Evolutionary conservation across 2,888 invertebrate species (phyloP), one percentile per base, ranked within the genome.

Genomic region (Zeuzera pyrina): DNA sequence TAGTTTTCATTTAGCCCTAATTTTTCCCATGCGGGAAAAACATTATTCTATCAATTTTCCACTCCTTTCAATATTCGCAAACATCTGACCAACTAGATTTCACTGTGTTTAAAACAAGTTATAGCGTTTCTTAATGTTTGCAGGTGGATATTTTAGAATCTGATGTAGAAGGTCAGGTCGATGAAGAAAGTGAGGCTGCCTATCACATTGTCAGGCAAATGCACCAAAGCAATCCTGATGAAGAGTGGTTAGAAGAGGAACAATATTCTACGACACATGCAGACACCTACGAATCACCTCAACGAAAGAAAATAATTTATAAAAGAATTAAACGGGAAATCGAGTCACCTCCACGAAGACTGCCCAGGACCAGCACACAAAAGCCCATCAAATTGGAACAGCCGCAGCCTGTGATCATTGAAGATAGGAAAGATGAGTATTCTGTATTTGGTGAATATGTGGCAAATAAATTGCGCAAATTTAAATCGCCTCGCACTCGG

Each of bases 181-280:
- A 56, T 8, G 67, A 61, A 22, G 68, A 57, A 0, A 54, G 49
- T 23, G 62, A 65, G 3, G 57, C 61, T 3, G 61, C 72, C 0
- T 52, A 64, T 15, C 69, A 66, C 30, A 42, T 76, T 34, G 71
- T 78, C 2, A 52, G 67, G 2, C 71, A 77, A 41, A 63, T 78
- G 61, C 68, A 71, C 13, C 59, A 61, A 5, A 50, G 47, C 15
- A 60, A 50, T 3, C 64, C 73, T 0, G 73, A 76, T 3, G 83
- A 81, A 23, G 83, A 83, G 42, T 83, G 83, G 83, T 48, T 83
- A 0, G 81, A 77, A 16, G 78, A 63, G 43, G n/a, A n/a, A n/a
- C n/a, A n/a, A n/a, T n/a, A n/a, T n/a, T n/a, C n/a, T n/a, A n/a
- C n/a, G n/a, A n/a, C n/a, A n/a, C n/a, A n/a, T n/a, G n/a, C n/a